Percentiles rank a stretch among this genome's conserved stretches.
phyloP scores from a whole-genome alignment of 1,140 invertebrate species.

The Cyclina sinensis region DNA sequence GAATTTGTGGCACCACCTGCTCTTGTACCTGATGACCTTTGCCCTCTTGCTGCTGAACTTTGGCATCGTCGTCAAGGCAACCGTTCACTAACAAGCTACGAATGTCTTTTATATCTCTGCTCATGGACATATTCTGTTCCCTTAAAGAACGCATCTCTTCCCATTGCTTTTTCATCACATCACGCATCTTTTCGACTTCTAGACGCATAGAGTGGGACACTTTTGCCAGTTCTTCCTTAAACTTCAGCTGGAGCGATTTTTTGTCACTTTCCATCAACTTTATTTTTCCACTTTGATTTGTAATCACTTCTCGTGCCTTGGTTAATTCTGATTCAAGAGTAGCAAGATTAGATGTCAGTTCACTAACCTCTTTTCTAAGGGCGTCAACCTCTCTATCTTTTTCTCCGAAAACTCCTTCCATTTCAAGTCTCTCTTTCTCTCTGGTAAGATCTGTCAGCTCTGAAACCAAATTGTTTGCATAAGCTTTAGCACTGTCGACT shows the following conservation, averaged over 20 bases:
- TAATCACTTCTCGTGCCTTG: slow-evolving; percentile 75
- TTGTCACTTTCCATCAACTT: slow-evolving; percentile 76
- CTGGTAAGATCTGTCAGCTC: slow-evolving; percentile 55
- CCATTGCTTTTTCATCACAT: slow-evolving; percentile 79
- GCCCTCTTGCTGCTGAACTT: slow-evolving; percentile 26
- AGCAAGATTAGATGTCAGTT: slow-evolving; percentile 71
- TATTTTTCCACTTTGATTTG: slow-evolving; percentile 72
- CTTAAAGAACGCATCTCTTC: slow-evolving; percentile 76
- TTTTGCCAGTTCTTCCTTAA: slow-evolving; percentile 76
- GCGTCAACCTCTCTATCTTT: slow-evolving; percentile 66
- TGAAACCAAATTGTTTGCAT: slow-evolving; percentile 70
- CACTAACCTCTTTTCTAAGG: slow-evolving; percentile 69
- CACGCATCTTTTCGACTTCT: slow-evolving; percentile 78
- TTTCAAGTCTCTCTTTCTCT: slow-evolving; percentile 64
- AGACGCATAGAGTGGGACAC: slow-evolving; percentile 71
- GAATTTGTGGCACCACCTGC: neutral
- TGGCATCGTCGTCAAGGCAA: slow-evolving; percentile 60
- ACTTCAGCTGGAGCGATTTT: slow-evolving; percentile 74
- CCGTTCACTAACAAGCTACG: slow-evolving; percentile 70
- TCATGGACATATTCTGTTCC: slow-evolving; percentile 76
- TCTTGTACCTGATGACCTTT: slow-evolving; percentile 28
- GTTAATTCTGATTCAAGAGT: slow-evolving; percentile 74
- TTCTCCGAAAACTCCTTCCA: slow-evolving; percentile 59
- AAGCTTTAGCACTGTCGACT: slow-evolving; percentile 70
- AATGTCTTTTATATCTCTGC: slow-evolving; percentile 76